Conservation (phyloP, 1,140 invertebrate genomes). For the Euglossa dilemma region DNA sequence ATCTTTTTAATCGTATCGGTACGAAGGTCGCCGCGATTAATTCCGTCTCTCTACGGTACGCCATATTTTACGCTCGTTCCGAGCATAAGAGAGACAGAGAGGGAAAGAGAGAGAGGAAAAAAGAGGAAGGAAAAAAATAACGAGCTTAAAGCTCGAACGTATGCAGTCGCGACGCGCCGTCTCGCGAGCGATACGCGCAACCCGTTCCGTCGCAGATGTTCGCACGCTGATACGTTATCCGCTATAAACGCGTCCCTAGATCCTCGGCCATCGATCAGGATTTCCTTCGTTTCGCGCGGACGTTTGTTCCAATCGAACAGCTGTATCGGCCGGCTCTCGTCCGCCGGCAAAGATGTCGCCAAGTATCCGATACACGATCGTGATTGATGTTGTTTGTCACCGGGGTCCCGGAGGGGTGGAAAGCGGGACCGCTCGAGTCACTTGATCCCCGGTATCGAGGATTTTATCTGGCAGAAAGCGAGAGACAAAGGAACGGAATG, state of each 20-base stretch:
- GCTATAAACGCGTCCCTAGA: background rate
- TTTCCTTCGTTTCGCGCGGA: background rate
- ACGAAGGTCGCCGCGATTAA: slow-evolving; percentile 30
- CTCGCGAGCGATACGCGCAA: background rate
- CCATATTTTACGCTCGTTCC: slow-evolving; percentile 13
- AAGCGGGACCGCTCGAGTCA: background rate
- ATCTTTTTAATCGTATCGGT: slow-evolving; percentile 19
- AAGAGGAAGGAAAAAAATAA: background rate
- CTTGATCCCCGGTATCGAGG: slow-evolving; percentile 26
- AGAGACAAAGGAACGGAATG: slow-evolving; percentile 30
- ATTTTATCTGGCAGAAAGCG: background rate
- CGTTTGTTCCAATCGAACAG: background rate
- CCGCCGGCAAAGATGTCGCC: slow-evolving; percentile 37
- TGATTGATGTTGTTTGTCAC: slow-evolving; percentile 64
- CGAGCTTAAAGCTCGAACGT: background rate
- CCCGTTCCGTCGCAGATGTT: slow-evolving; percentile 27
- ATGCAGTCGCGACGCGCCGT: background rate
- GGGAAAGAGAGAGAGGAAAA: background rate
- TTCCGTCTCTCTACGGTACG: background rate
- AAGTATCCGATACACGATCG: slow-evolving; percentile 49
- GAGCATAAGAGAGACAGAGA: background rate
- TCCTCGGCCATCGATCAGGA: slow-evolving; percentile 26
- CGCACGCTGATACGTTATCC: slow-evolving; percentile 24
- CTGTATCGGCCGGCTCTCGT: background rate
- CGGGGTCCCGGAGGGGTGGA: background rate